Evolutionary conservation across 2,113 vertebrate species (phyloP), one percentile per base, ranked within the genome.

Genomic region (Poecile atricapillus): DNA sequence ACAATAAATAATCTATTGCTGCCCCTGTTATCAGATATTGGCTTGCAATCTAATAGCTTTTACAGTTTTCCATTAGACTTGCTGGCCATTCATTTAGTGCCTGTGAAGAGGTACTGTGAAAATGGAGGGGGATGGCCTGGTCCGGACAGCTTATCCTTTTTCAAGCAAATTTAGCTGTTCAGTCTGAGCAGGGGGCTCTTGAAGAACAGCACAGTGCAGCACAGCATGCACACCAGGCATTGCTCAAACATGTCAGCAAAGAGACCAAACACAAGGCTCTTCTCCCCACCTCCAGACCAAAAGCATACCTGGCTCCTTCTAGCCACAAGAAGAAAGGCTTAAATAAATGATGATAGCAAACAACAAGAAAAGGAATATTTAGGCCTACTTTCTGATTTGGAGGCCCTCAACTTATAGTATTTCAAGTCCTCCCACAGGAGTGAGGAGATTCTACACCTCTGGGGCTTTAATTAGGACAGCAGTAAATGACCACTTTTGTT

Each of bases 31-130:
- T 92, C 93, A 95, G 94, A 95, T 93, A 91, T 88, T 96, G 93
- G 86, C 78, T 80, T 95, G 95, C 91, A 95, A 97, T 86, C 80
- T 79, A 95, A 93, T 96, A 95, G 86, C 88, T 95, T 92, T 97
- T 94, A 79, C 18, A 0, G 75, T 58, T 86, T 91, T 56, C 90
- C 83, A 65, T 83, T 89, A 94, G 86, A 87, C 64, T 85, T 89
- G 21, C 77, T 77, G 78, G 55, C 21, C 56, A 18, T 83, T 71
- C 39, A 52, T 67, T 86, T 80, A 55, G 35, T 75, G 39, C 55
- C 15, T 17, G 15, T 65, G 77, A 94, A 85, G 65, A 67, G 16
- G 33, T 52, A 37, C 50, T 47, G n/a, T 47, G 52, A 21, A 67
- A 82, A 56, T 0, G 5, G 56, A 70, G 8, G 35, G 10, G 41